phyloP scores from a whole-genome alignment of 2,797 vertebrate species.

The Myiotriccus ornatus region DNA sequence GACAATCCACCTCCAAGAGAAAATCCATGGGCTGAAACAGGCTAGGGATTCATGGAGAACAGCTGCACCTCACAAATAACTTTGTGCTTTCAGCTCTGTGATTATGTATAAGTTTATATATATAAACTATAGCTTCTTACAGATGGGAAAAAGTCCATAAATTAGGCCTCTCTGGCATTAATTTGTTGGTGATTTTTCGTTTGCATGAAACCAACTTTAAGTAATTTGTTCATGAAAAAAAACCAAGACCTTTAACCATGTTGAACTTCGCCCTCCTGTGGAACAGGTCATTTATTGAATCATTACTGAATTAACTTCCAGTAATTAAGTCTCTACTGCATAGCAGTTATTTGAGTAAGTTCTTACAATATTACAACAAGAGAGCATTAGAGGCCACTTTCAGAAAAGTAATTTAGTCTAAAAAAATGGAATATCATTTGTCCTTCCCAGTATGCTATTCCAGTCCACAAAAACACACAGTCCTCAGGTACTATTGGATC shows the following conservation, averaged over 20 bases:
- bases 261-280: neutral
- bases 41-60: neutral
- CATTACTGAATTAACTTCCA: neutral
- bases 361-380: neutral
- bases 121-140: neutral
- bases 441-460: neutral
- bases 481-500: neutral
- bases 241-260: neutral
- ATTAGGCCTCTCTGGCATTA: neutral
- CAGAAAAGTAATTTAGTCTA: neutral
- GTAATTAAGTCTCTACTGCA: neutral
- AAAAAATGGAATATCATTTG: neutral
- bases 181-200: neutral
- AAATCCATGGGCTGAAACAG: neutral
- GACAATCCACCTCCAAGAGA: neutral
- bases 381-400: neutral
- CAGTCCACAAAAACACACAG: neutral
- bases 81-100: neutral
- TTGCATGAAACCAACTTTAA: neutral
- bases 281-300: neutral
- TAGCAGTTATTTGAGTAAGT: neutral
- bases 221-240: neutral
- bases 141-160: neutral
- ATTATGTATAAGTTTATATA: neutral
- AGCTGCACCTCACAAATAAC: neutral